Conservation (phyloP, 1,140 invertebrate genomes). For the Trichonephila inaurata region DNA sequence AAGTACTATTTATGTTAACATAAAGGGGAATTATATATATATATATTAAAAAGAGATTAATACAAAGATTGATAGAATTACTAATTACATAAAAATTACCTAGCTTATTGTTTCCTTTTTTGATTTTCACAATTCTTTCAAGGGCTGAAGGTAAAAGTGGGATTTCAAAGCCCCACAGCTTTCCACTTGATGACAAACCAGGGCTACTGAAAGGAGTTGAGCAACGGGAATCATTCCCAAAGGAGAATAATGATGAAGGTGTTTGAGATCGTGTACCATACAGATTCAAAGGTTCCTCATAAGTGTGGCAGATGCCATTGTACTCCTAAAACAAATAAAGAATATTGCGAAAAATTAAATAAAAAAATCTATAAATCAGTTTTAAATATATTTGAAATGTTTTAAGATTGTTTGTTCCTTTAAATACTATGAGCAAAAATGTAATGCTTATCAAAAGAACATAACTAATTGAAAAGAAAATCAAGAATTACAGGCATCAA, state of each 20-base stretch:
- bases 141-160: conserved; percentile 83
- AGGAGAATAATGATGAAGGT: conserved; percentile 76
- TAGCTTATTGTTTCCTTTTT: conserved; percentile 83
- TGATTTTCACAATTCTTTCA: conserved; percentile 84
- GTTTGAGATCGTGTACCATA: conserved; percentile 74
- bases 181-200: conserved; percentile 77
- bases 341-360: no score
- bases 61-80: no score
- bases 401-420: neutral
- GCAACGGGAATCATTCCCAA: conserved; percentile 70
- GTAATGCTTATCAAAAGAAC: no score
- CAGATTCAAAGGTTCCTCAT: conserved; percentile 43
- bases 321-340: conserved; percentile 40
- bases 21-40: no score
- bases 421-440: no score
- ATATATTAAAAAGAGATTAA: no score
- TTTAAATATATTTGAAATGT: neutral
- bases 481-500: no score
- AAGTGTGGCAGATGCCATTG: conserved; percentile 71
- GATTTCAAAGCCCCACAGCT: conserved; percentile 79
- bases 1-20: no score
- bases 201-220: conserved; percentile 77
- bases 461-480: no score
- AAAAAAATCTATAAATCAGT: no score
- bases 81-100: conserved; percentile 80